Conservation (phyloP, 2,888 invertebrate species). For the Strigamia maritima region DNA sequence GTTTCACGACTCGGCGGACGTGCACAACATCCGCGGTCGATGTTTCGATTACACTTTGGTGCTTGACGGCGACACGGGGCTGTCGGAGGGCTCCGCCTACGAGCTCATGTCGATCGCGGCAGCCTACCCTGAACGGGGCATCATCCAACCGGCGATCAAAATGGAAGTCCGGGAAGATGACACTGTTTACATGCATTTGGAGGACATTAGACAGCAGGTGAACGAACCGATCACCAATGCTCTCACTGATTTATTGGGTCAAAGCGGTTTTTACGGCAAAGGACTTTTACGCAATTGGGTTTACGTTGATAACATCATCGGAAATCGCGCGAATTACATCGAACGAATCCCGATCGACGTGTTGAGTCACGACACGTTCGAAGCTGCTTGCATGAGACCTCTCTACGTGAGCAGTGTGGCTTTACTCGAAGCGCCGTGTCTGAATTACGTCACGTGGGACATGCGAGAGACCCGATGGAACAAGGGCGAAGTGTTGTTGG, state of each 20-base stretch:
- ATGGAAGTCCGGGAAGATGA: conserved; percentile 42
- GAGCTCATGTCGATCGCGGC: conserved; percentile 42
- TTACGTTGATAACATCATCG: conserved; percentile 42
- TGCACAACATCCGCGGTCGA: conserved; percentile 41
- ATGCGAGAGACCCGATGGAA: conserved; percentile 43
- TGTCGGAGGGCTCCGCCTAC: conserved; percentile 39
- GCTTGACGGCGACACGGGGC: conserved; percentile 41
- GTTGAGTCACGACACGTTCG: conserved; percentile 42
- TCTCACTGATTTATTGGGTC: conserved; percentile 41
- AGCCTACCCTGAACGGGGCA: conserved; percentile 42
- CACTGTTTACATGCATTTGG: conserved; percentile 42
- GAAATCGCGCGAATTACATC: conserved; percentile 37
- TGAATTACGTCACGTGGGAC: conserved; percentile 43
- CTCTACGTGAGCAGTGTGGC: conserved; percentile 41
- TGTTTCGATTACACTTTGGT: conserved; percentile 42
- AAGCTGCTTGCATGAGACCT: conserved; percentile 42
- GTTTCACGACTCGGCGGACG: conserved; percentile 41
- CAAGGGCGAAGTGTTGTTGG: conserved; percentile 42
- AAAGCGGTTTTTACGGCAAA: conserved; percentile 43
- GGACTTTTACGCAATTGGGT: conserved; percentile 41
- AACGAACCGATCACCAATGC: conserved; percentile 43
- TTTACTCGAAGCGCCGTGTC: conserved; percentile 42
- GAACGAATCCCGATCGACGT: conserved; percentile 42
- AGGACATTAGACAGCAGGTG: conserved; percentile 41
- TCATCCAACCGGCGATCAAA: conserved; percentile 42